Conservation (phyloP, 2,113 vertebrate genomes). For the Vombatus ursinus region DNA sequence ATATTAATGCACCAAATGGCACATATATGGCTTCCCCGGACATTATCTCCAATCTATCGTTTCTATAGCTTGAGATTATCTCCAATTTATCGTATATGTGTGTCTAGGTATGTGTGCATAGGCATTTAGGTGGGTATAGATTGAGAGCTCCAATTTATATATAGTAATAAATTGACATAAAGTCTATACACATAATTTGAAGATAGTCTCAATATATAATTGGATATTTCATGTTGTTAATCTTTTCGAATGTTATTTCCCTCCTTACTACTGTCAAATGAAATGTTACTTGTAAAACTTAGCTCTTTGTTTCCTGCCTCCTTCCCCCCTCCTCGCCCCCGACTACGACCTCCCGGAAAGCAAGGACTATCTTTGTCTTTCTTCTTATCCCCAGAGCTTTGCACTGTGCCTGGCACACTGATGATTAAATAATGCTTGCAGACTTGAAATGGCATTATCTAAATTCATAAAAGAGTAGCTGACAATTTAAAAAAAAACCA, state of each 20-base stretch:
- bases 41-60: background rate
- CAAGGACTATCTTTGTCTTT: background rate
- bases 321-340: no score
- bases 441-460: no score
- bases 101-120: no score
- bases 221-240: background rate
- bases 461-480: no score
- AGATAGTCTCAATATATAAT: background rate
- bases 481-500: no score
- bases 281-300: no score
- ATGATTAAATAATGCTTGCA: no score
- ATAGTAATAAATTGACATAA: background rate
- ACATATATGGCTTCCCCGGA: background rate
- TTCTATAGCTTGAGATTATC: background rate
- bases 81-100: background rate
- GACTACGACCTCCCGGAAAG: background rate
- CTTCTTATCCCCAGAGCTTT: background rate
- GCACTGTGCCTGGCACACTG: no score
- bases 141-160: background rate
- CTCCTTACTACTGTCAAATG: background rate
- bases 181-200: background rate
- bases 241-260: background rate
- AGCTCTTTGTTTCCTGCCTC: background rate
- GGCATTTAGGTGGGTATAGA: background rate
- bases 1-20: background rate